Percentiles rank a stretch among this genome's conserved stretches.
Conservation (phyloP, 2,797 vertebrate genomes). For the Glossophaga mutica region DNA sequence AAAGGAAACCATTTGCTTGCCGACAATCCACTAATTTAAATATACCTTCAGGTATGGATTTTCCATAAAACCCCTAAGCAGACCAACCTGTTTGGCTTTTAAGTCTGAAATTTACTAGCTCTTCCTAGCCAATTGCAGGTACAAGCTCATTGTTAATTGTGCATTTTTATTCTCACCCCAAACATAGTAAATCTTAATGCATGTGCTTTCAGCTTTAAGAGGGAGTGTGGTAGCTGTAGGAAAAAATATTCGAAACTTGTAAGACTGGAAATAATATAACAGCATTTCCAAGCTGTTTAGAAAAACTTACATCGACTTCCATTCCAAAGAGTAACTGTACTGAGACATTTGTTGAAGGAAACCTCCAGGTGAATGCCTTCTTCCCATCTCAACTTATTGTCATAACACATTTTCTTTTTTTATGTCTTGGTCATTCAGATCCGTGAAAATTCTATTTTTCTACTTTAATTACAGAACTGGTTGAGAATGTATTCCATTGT, state of each 20-base stretch:
- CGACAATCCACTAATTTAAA: slow-evolving; percentile 77
- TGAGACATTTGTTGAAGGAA: slow-evolving; percentile 63
- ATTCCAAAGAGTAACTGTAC: slow-evolving; percentile 71
- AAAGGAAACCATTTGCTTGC: slow-evolving; percentile 70
- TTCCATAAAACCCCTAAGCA: slow-evolving; percentile 78
- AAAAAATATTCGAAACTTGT: slow-evolving; percentile 77
- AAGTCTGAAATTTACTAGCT: slow-evolving; percentile 83
- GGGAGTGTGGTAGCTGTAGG: slow-evolving; percentile 71
- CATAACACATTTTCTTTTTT: slow-evolving; percentile 51
- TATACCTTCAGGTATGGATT: slow-evolving; percentile 81
- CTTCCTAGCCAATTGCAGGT: slow-evolving; percentile 75
- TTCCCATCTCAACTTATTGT: neutral
- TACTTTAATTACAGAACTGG: slow-evolving; percentile 79
- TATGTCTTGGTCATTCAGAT: slow-evolving; percentile 68
- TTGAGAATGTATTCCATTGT: slow-evolving; percentile 78
- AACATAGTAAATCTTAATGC: slow-evolving; percentile 82
- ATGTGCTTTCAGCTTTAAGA: slow-evolving; percentile 72
- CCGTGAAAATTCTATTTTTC: slow-evolving; percentile 73
- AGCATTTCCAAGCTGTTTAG: slow-evolving; percentile 78
- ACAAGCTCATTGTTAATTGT: slow-evolving; percentile 82
- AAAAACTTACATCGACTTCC: slow-evolving; percentile 75
- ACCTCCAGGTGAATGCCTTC: slow-evolving; percentile 21
- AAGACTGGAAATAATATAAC: slow-evolving; percentile 76
- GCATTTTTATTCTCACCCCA: slow-evolving; percentile 81
- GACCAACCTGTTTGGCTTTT: slow-evolving; percentile 78